Percentiles rank a stretch among this genome's conserved stretches.
Conservation (phyloP, 2,113 vertebrate genomes). For the Ondatra zibethicus region DNA sequence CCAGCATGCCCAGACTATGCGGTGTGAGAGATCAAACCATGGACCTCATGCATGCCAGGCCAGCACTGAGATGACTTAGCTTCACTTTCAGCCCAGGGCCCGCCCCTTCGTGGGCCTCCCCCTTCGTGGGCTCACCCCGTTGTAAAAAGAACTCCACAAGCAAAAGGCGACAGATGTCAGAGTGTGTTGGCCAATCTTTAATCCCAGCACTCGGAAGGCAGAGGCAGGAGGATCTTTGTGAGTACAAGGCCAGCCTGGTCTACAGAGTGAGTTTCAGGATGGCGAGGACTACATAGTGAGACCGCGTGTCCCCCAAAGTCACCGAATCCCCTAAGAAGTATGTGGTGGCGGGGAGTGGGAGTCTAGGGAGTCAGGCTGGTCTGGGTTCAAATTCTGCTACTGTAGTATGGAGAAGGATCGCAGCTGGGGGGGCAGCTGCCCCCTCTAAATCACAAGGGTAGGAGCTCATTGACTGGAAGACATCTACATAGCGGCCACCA, state of each 20-base stretch:
- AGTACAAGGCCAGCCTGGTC: background rate
- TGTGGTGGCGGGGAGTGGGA: background rate
- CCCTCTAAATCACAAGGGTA: background rate
- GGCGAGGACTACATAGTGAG: background rate
- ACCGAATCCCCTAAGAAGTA: background rate
- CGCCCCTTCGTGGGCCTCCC: no score
- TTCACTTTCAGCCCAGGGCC: no score
- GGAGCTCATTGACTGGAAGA: background rate
- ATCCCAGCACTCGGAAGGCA: background rate
- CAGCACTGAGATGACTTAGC: background rate
- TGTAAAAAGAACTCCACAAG: background rate
- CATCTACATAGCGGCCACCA: fast-evolving
- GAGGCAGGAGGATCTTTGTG: background rate
- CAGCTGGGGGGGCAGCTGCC: background rate
- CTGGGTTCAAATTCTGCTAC: background rate
- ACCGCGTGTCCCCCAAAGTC: no score
- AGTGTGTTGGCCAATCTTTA: background rate
- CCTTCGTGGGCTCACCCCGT: background rate
- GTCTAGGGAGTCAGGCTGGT: background rate
- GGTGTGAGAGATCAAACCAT: background rate
- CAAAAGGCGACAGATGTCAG: background rate
- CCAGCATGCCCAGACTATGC: background rate
- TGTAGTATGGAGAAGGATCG: background rate
- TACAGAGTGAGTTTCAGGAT: background rate
- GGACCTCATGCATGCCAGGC: background rate